phyloP scores from a whole-genome alignment of 2,797 vertebrate genomes.

The Gymnodraco acuticeps region DNA sequence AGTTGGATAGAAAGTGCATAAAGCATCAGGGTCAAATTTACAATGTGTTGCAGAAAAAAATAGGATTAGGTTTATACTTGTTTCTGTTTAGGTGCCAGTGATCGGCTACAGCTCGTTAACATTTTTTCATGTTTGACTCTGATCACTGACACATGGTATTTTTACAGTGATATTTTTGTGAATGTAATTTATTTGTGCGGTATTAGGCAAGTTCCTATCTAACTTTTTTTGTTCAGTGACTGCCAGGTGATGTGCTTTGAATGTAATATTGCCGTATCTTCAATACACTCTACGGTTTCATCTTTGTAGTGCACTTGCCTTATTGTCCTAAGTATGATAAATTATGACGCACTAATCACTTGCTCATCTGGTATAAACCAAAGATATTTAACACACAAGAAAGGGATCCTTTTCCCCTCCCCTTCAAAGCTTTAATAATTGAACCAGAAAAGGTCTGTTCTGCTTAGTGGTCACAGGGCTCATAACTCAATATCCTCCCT shows the following conservation, averaged over 20 bases:
- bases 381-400: conserved; percentile 43
- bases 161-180: conserved; percentile 82
- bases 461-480: conserved; percentile 80
- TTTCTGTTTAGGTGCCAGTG: conserved; percentile 66
- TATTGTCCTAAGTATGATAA: conserved; percentile 61
- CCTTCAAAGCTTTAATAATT: conserved; percentile 76
- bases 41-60: conserved; percentile 60
- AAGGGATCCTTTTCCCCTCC: conserved; percentile 43
- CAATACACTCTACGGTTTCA: conserved; percentile 85
- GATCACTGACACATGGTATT: conserved; percentile 70
- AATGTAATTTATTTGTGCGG: conserved; percentile 84
- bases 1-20: conserved; percentile 55
- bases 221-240: conserved; percentile 76
- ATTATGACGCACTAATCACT: conserved; percentile 36
- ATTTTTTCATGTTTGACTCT: conserved; percentile 66
- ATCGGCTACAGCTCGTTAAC: conserved; percentile 69
- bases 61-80: conserved; percentile 63
- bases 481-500: conserved; percentile 84
- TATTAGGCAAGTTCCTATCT: conserved; percentile 76
- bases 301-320: conserved; percentile 63
- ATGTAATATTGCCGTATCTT: conserved; percentile 83
- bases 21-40: conserved; percentile 49
- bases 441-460: conserved; percentile 79
- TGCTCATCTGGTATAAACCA: conserved; percentile 37
- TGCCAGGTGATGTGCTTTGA: conserved; percentile 83